phyloP scores from a whole-genome alignment of 2,113 vertebrate genomes.

The Cyprinodon variegatus region DNA sequence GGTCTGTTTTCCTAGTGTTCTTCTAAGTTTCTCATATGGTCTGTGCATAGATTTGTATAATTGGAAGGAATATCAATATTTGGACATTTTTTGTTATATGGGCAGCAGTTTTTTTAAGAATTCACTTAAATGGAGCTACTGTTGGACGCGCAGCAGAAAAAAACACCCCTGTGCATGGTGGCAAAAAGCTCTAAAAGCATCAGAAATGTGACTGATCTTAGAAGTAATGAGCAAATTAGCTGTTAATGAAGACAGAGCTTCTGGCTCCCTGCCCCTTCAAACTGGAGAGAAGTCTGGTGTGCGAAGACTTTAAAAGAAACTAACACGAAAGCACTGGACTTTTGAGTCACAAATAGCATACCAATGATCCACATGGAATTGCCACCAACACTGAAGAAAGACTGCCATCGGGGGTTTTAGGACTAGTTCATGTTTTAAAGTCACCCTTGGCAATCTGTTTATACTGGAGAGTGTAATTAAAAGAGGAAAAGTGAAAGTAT shows the following conservation, averaged over 20 bases:
- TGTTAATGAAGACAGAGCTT: background rate
- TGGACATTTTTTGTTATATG: background rate
- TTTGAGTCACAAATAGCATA: background rate
- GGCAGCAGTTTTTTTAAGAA: background rate
- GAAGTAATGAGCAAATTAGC: constrained; percentile 3
- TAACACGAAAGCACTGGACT: background rate
- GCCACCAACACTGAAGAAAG: background rate
- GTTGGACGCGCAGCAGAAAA: constrained; percentile 7
- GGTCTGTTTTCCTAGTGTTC: background rate
- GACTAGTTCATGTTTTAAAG: background rate
- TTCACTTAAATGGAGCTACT: background rate
- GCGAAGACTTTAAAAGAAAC: background rate
- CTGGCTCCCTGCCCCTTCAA: background rate
- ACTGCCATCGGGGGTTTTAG: background rate
- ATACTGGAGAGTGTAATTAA: too few species aligned
- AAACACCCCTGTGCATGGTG: background rate
- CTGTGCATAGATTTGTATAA: background rate
- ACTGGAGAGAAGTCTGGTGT: background rate
- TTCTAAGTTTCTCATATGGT: background rate
- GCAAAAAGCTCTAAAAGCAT: background rate
- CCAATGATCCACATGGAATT: constrained; percentile 2
- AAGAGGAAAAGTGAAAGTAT: too few species aligned
- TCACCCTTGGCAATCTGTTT: background rate
- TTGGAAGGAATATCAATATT: background rate
- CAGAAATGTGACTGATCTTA: constrained; percentile 17